These are phyloP conservation scores for Melanostigma gelatinosum DNA, from an alignment of 2,113 vertebrate genomes.

Conservation along the genomic window DNA sequence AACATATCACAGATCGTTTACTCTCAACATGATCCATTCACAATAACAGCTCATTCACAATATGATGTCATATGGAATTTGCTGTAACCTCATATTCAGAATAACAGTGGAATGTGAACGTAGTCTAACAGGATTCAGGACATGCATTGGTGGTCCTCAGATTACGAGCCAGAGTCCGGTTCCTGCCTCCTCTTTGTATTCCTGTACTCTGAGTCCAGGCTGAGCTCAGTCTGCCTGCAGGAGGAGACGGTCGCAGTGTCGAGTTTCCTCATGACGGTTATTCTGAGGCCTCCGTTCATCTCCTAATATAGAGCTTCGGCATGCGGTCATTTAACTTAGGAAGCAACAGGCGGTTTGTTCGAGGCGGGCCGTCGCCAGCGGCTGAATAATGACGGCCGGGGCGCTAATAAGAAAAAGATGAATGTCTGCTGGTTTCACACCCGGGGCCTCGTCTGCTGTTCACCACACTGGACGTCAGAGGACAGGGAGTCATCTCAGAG, in stretches of 20 bases:
- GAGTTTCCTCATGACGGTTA: constrained; percentile 67
- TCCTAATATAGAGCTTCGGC: constrained; percentile 72
- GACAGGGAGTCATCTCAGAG: constrained; percentile 30
- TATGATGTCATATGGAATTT: too few relatives aligned
- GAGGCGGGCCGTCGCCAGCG: not conserved
- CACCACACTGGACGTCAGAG: constrained; percentile 13
- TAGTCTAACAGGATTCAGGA: too few relatives aligned
- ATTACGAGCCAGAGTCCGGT: too few relatives aligned
- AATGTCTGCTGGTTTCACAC: constrained; percentile 17
- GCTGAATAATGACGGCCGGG: constrained; percentile 47
- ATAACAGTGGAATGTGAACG: too few relatives aligned
- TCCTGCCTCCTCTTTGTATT: too few relatives aligned
- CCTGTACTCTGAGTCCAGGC: too few relatives aligned
- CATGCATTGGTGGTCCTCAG: too few relatives aligned
- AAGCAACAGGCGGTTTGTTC: constrained; percentile 41
- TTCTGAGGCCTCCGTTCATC: constrained; percentile 65
- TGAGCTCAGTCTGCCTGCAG: not conserved
- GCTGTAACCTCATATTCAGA: too few relatives aligned
- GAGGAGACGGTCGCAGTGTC: constrained; percentile 41
- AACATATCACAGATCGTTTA: too few relatives aligned
- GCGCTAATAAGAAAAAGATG: constrained; percentile 63
- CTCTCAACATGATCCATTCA: too few relatives aligned
- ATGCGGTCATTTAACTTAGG: constrained; percentile 33
- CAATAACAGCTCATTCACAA: too few relatives aligned
- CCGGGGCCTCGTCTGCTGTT: constrained; percentile 3